Evolutionary conservation across 2,113 vertebrate species (phyloP).

Genomic region (Pitta sordida): DNA sequence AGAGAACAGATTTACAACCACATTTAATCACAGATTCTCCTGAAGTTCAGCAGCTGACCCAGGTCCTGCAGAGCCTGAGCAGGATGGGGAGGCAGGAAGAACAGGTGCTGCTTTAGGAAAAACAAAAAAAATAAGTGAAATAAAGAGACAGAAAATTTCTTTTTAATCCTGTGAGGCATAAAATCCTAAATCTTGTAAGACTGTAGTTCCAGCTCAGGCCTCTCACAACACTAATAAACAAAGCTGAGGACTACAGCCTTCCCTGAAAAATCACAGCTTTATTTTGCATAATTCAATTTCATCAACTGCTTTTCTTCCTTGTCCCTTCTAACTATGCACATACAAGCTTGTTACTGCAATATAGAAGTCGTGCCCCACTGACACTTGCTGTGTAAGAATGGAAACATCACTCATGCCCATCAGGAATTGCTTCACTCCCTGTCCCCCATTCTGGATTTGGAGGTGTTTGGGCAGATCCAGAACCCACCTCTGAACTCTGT

Average conservation of each 20-base stretch:
- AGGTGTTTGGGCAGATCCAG: neutral
- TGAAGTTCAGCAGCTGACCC: neutral
- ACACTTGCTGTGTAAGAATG: neutral
- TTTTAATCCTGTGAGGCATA: neutral
- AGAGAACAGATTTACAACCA: neutral
- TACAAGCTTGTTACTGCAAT: neutral
- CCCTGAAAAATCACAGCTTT: constrained; percentile 1
- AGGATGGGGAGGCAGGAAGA: neutral
- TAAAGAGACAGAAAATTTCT: neutral
- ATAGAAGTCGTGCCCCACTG: neutral
- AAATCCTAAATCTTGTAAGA: neutral
- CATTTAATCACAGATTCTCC: neutral
- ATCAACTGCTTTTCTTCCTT: constrained; percentile 41
- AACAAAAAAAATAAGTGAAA: neutral
- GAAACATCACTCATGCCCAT: neutral
- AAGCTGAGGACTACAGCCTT: neutral
- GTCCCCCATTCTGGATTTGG: neutral
- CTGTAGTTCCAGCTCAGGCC: neutral
- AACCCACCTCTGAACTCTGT: neutral
- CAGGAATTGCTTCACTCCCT: neutral
- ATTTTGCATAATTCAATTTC: neutral
- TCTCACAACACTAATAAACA: neutral
- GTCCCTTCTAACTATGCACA: constrained; percentile 17
- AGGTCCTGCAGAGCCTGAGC: neutral
- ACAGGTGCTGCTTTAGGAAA: neutral